These are phyloP conservation scores for Magallana ariakensis DNA, from an alignment of 1,140 invertebrate genomes.

Conservation along the genomic window DNA sequence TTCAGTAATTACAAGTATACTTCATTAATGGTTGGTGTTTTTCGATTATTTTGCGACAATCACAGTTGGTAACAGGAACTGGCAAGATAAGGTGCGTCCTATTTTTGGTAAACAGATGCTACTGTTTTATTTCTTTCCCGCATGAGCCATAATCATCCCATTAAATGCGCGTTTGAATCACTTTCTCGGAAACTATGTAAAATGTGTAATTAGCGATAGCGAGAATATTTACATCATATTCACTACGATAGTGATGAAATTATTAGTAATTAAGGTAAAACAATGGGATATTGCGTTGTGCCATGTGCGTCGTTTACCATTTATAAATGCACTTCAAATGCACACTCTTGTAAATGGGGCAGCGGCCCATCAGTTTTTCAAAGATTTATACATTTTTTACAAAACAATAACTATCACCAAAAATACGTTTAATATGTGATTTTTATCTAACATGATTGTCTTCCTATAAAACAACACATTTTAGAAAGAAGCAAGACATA, in stretches of 20 bases:
- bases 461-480: no score
- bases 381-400: no score
- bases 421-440: no score
- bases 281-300: neutral
- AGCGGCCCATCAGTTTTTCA: no score
- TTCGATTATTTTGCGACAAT: slow-evolving; percentile 28
- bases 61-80: slow-evolving; percentile 24
- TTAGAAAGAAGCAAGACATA: no score
- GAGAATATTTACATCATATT: slow-evolving; percentile 18
- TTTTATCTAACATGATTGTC: no score
- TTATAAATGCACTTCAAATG: neutral
- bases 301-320: neutral
- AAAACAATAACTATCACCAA: no score
- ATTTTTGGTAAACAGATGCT: slow-evolving; percentile 38
- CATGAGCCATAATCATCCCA: slow-evolving; percentile 16
- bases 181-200: slow-evolving; percentile 31
- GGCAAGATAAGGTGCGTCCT: slow-evolving; percentile 15
- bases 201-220: slow-evolving; percentile 8
- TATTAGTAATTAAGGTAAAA: neutral
- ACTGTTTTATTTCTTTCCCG: slow-evolving; percentile 30
- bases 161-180: slow-evolving; percentile 17
- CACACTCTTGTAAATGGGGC: no score
- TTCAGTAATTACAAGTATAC: slow-evolving; percentile 31
- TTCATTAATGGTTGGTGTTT: slow-evolving; percentile 34
- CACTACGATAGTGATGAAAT: neutral